phyloP scores from a whole-genome alignment of 2,797 vertebrate genomes.

The Phrynocephalus vlangalii region DNA sequence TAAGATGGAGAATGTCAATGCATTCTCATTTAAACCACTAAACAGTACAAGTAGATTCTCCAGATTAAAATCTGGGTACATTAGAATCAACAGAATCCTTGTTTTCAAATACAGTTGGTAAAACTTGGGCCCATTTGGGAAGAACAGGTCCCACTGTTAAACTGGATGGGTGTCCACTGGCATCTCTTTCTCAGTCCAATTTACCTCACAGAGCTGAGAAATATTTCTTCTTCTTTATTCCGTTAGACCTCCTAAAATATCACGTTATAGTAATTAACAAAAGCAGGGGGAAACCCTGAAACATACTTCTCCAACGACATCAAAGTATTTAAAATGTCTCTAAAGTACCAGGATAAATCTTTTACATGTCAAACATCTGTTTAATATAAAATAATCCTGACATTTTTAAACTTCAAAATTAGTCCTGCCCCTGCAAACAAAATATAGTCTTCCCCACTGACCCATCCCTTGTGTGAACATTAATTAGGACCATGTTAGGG shows the following conservation, averaged over 20 bases:
- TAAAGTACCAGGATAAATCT: conserved; percentile 3
- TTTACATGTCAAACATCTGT: conserved; percentile 23
- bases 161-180: conserved; percentile 46
- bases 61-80: not conserved
- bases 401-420: conserved; percentile 9
- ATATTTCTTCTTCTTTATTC: conserved; percentile 54
- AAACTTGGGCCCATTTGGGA: not conserved
- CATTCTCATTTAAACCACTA: not conserved
- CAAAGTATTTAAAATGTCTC: not conserved
- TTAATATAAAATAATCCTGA: conserved; percentile 28
- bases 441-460: not conserved
- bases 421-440: not conserved
- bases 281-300: not conserved
- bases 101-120: not conserved
- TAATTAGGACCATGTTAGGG: not conserved
- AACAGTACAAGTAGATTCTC: not conserved
- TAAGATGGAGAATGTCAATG: not conserved
- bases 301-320: not conserved
- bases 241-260: conserved; percentile 37
- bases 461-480: not conserved
- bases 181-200: conserved; percentile 38
- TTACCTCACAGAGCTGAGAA: conserved; percentile 36
- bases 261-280: conserved; percentile 30
- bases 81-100: not conserved
- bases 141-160: conserved; percentile 35